Base-by-base conservation (phyloP, 2,888 invertebrate genomes). In the Rutpela maculata region DNA sequence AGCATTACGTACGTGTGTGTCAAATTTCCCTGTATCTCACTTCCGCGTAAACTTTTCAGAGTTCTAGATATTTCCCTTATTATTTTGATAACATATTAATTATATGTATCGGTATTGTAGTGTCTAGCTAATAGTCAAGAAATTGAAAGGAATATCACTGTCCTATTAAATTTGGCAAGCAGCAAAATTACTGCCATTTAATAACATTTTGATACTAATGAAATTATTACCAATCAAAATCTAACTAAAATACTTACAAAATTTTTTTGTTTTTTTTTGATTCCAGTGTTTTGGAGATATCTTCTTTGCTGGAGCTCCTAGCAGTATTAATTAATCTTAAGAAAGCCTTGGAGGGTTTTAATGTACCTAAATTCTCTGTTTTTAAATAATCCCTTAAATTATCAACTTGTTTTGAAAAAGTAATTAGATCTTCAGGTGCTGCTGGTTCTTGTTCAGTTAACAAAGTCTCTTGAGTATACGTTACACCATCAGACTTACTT, bases 271-370 rank as follows among this genome's bases (percentile, higher is more conserved):
- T 92, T 75, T 93, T 92, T 31, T 92, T 90, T 66, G 91, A 90
- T 73, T 92, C 92, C 79, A 93, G 90, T 55, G 92, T 90, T 85
- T 91, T 92, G 10, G 89, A 89, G 81, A 95, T 91, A 56, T 94
- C 93, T 6, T 92, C 91, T 65, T 91, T 90, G 2, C 91, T 91
- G 0, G 94, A 90, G 35, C 91, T 90, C 84, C 94, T 91, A 4
- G 94, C 93, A 62, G 92, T 88, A 17, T 92, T 91, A 22, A 95
- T 85, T 17, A 96, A 88, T 83, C 93, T 92, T 0, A 94, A 88
- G 82, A 95, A 94, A 0, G 93, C 92, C 75, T 92, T 90, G 0
- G 95, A 94, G 2, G 95, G 92, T 75, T 91, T 91, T 10, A 91
- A 89, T 9, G 92, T 93, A 4, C 95, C 95, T 57, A 95, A 86